Evolutionary conservation across 1,140 invertebrate species (phyloP), one percentile per base, ranked within the genome.

Genomic region (Heliconius congener): DNA sequence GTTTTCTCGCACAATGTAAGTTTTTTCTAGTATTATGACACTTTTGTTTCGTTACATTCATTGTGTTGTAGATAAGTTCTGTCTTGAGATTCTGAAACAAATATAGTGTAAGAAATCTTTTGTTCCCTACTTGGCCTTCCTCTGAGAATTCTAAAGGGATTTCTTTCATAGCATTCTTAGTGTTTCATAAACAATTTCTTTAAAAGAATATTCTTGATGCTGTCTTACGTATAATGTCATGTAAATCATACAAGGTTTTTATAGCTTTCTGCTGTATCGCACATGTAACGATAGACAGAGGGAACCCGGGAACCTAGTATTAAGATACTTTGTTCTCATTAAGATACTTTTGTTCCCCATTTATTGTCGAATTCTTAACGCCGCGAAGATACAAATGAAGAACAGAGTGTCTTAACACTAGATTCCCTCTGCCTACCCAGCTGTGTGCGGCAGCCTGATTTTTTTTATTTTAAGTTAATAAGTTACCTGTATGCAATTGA

Each of bases 21-120:
- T 30, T 66, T 66, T 66, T 66, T 30, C 60, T 66, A 27, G 23
- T 30, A 66, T 27, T 66, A 66, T 30, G 60, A 66, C 60, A 66
- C 60, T 27, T 27, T 30, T 66, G 60, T 66, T 60, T 60, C 57
- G 57, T 60, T 60, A 60, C 57, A 60, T 60, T 66, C 60, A 66
- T 66, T 66, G 60, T 66, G 27, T 66, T 18, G 60, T 66, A 30
- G 23, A 66, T 66, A 66, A 30, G 60, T 66, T 66, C 60, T 30
- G 60, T 66, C 13, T 30, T 27, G 23, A 66, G 60, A 66, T 30
- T 27, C 60, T 66, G 23, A 66, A 66, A 66, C 27, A 66, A 66
- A 66, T 66, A 30, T 66, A 66, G 60, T 9, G 60, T 66, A 66
- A 66, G 60, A 66, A 30, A 66, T 66, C 60, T 66, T 66, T 66